Base-by-base conservation (phyloP, 2,797 vertebrate genomes). In the Chloroceryle amazona region DNA sequence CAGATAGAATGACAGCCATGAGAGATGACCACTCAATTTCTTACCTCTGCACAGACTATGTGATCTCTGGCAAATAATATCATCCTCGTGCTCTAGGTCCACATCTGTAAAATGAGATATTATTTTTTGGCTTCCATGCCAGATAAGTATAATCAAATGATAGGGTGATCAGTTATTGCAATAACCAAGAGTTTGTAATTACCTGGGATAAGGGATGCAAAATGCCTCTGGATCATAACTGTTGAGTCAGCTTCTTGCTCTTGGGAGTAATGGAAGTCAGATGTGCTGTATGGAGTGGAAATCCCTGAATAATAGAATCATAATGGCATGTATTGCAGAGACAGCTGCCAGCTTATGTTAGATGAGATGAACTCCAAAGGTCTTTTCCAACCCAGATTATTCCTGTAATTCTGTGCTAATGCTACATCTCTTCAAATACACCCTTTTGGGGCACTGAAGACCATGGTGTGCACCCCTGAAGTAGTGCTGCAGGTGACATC, bases 401-500 rank as follows among this genome's bases (percentile, higher is more conserved):
- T n/a, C 25, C 66, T 61, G 13, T 60, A 31, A 26, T 23, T 79
- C 47, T 58, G 23, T 71, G 76, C 25, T 60, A 52, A 63, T 0
- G 2, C 47, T 65, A 44, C 28, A 78, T 1, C 17, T 93, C 57
- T 37, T 6, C 47, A 71, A 82, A 44, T 12, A 25, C 1, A 2
- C 41, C 39, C 10, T 80, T 61, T 37, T 49, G 73, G 52, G 55
- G 22, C 33, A 18, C 31, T 29, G 44, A 44, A 22, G 25, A 60
- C 17, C 6, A 4, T 18, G 12, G 14, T 42, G 42, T 31, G 22
- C 31, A 23, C 1, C 2, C 13, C 13, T 3, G 6, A 41, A 44
- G 19, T 0, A 72, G 46, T 1, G 1, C 28, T 49, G 33, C 78
- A 89, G n/a, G n/a, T n/a, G n/a, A n/a, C n/a, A n/a, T n/a, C n/a